These are phyloP conservation scores for Caenorhabditis zanzibari DNA, from an alignment of 2,888 invertebrate genomes.

Conservation along the genomic window DNA sequence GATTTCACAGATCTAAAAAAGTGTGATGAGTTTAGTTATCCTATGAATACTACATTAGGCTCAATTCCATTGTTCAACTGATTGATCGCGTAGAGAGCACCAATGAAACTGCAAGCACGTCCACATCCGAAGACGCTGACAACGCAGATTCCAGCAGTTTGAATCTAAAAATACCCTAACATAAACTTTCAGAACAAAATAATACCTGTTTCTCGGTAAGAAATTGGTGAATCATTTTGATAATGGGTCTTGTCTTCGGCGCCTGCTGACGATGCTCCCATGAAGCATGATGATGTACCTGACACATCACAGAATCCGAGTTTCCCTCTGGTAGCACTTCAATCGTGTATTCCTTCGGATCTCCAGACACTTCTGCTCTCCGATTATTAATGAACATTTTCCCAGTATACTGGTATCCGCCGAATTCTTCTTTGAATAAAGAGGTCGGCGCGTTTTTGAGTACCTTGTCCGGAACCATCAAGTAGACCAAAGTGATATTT, in stretches of 20 bases:
- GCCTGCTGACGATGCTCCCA: conserved; percentile 48
- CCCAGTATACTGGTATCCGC: conserved; percentile 53
- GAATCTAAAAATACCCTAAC: conserved; percentile 25
- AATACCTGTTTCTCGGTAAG: conserved; percentile 53
- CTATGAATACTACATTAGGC: conserved; percentile 27
- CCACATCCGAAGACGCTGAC: conserved; percentile 58
- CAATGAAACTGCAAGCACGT: conserved; percentile 56
- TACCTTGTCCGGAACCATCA: conserved; percentile 40
- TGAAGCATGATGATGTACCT: conserved; percentile 47
- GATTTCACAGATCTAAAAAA: conserved; percentile 49
- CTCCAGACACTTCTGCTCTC: conserved; percentile 16
- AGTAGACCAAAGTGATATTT: conserved; percentile 45
- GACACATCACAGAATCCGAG: conserved; percentile 60
- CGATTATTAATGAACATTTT: conserved; percentile 65
- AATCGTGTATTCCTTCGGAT: conserved; percentile 48
- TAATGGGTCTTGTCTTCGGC: conserved; percentile 39
- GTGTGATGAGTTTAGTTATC: neutral
- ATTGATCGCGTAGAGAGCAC: conserved; percentile 53
- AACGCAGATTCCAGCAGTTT: conserved; percentile 48
- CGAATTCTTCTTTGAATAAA: conserved; percentile 37
- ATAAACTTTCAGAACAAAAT: neutral
- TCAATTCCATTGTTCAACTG: conserved; percentile 57
- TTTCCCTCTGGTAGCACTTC: conserved; percentile 61
- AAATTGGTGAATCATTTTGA: conserved; percentile 65
- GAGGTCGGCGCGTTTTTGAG: conserved; percentile 38